phyloP scores from a whole-genome alignment of 2,888 invertebrate species.

The Anaspis maculata region DNA sequence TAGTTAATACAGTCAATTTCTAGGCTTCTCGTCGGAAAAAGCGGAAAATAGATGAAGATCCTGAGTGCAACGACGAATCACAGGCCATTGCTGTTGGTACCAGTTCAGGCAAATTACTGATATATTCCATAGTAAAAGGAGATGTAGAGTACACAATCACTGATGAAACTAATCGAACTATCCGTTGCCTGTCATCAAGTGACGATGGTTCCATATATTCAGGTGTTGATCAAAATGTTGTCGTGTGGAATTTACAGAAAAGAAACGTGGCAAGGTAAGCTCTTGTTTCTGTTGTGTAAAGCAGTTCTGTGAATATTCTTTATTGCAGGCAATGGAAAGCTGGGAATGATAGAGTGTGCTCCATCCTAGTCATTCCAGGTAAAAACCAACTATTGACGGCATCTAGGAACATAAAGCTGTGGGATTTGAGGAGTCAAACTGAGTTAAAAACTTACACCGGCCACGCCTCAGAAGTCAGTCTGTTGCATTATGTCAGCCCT shows the following conservation, averaged over 20 bases:
- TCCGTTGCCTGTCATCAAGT: constrained; percentile 52
- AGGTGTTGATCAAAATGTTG: constrained; percentile 47
- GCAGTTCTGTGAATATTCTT: constrained; percentile 22
- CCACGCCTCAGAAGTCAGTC: constrained; percentile 51
- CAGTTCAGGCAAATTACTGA: constrained; percentile 57
- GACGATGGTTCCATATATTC: constrained; percentile 47
- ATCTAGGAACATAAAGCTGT: constrained; percentile 49
- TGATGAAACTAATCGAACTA: constrained; percentile 36
- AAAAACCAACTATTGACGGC: constrained; percentile 39
- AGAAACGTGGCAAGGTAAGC: constrained; percentile 40
- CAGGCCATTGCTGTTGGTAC: constrained; percentile 73
- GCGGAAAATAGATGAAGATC: too few relatives aligned
- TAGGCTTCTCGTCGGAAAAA: constrained; percentile 48
- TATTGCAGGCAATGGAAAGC: constrained; percentile 66
- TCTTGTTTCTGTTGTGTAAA: constrained; percentile 6
- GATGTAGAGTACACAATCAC: constrained; percentile 52
- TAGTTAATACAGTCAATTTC: too few relatives aligned
- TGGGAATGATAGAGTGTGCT: constrained; percentile 48
- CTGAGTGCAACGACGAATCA: constrained; percentile 41
- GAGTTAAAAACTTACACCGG: constrained; percentile 56
- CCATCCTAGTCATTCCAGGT: constrained; percentile 53
- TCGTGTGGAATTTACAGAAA: constrained; percentile 49
- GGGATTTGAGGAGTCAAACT: constrained; percentile 52
- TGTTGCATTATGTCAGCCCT: constrained; percentile 38
- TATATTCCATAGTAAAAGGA: constrained; percentile 62